Conservation (phyloP, 2,888 invertebrate species). For the Pherbina coryleti region DNA sequence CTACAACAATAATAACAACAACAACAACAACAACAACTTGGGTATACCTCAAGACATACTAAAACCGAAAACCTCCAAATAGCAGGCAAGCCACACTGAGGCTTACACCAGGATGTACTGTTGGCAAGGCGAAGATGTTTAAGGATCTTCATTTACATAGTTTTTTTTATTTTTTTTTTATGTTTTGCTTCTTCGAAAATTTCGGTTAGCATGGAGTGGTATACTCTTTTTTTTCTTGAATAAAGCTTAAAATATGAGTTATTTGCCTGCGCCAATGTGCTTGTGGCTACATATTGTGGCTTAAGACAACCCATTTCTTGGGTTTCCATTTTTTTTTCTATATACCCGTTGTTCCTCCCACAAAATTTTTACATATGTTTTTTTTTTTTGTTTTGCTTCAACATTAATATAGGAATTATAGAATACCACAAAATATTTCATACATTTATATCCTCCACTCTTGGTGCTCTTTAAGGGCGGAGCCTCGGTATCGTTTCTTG, state of each 20-base stretch:
- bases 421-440: slow-evolving; percentile 28
- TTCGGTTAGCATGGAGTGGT: slow-evolving; percentile 9
- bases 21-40: neutral
- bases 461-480: slow-evolving; percentile 15
- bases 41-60: slow-evolving; percentile 45
- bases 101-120: neutral
- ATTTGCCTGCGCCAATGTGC: slow-evolving; percentile 43
- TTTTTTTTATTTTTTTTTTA: neutral
- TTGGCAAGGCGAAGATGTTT: neutral
- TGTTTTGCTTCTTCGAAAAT: neutral
- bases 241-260: slow-evolving; percentile 4
- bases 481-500: slow-evolving; percentile 19
- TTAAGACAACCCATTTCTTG: slow-evolving; percentile 59
- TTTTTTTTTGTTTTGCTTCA: neutral
- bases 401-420: neutral
- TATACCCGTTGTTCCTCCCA: slow-evolving; percentile 24
- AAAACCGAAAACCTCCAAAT: slow-evolving; percentile 48
- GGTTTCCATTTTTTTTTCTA: slow-evolving; percentile 30
- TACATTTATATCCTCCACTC: neutral
- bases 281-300: slow-evolving; percentile 66
- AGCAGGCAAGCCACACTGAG: slow-evolving; percentile 24
- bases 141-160: too few relatives aligned
- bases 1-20: neutral
- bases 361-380: slow-evolving; percentile 12
- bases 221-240: slow-evolving; percentile 7